Evolutionary conservation across 2,113 vertebrate genomes (phyloP).

Genomic region (Herpailurus yagouaroundi): DNA sequence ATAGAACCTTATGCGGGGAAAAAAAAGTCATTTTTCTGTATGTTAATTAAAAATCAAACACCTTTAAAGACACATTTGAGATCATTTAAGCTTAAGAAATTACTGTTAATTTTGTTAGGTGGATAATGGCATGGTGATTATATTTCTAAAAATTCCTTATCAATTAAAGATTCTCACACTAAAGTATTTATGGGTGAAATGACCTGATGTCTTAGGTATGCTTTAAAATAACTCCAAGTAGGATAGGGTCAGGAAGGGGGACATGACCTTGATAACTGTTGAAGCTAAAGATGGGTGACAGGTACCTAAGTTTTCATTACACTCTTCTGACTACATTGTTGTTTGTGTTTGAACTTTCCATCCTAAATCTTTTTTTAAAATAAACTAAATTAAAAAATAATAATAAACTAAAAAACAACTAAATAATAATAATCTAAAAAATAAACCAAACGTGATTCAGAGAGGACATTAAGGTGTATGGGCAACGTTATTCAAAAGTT

Average conservation of each 20-base stretch:
- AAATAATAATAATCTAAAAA: neutral
- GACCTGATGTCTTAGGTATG: neutral
- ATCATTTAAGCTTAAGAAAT: neutral
- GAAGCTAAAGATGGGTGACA: neutral
- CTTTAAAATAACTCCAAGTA: neutral
- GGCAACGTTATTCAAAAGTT: neutral
- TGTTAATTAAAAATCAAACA: neutral
- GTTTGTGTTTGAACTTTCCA: neutral
- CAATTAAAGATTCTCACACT: neutral
- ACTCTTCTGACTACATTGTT: neutral
- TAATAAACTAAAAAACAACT: neutral
- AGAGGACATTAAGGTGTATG: neutral
- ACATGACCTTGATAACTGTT: neutral
- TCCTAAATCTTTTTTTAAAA: neutral
- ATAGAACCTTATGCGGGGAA: neutral
- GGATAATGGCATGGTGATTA: neutral
- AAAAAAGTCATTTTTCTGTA: neutral
- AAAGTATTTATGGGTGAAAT: neutral
- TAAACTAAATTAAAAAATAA: neutral
- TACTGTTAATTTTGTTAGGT: neutral
- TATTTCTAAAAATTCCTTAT: neutral
- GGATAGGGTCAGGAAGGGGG: neutral
- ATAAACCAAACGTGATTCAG: neutral
- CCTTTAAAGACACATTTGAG: neutral
- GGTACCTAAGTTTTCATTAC: neutral